Evolutionary conservation across 2,113 vertebrate species (phyloP).

Genomic region (Spea bombifrons): DNA sequence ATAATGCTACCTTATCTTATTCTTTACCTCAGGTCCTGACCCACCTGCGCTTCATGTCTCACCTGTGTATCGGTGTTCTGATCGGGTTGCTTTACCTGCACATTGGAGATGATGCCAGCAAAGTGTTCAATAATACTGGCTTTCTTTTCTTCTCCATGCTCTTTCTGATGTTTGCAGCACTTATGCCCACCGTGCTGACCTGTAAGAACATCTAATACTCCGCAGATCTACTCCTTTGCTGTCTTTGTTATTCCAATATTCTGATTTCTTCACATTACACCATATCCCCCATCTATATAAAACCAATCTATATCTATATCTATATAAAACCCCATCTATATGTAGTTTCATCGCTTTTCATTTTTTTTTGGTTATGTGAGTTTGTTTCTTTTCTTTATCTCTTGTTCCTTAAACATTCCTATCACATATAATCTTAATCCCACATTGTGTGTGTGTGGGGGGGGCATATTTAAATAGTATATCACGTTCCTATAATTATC

Average conservation of each 20-base stretch:
- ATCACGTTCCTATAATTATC: too few species aligned
- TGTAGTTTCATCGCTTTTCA: too few species aligned
- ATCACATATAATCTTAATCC: too few species aligned
- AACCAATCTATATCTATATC: neutral
- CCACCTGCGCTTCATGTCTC: slow-evolving; percentile 92
- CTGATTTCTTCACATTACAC: neutral
- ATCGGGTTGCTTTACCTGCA: slow-evolving; percentile 96
- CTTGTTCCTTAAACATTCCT: neutral
- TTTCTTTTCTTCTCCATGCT: slow-evolving; percentile 99
- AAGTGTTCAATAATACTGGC: slow-evolving; percentile 97
- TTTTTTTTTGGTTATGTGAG: too few species aligned
- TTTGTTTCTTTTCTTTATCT: neutral
- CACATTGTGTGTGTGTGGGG: too few species aligned
- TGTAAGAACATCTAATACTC: slow-evolving; percentile 69
- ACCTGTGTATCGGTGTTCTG: slow-evolving; percentile 87
- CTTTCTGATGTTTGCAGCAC: slow-evolving; percentile 95
- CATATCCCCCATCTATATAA: neutral
- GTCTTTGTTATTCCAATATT: neutral
- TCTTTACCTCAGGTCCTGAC: slow-evolving; percentile 80
- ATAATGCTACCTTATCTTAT: slow-evolving; percentile 6
- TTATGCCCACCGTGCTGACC: slow-evolving; percentile 96
- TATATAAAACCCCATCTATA: neutral
- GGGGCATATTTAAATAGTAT: too few species aligned
- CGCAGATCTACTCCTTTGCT: neutral
- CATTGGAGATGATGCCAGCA: slow-evolving; percentile 93